Conservation (phyloP, 2,888 invertebrate species). For the Andrena camellia region DNA sequence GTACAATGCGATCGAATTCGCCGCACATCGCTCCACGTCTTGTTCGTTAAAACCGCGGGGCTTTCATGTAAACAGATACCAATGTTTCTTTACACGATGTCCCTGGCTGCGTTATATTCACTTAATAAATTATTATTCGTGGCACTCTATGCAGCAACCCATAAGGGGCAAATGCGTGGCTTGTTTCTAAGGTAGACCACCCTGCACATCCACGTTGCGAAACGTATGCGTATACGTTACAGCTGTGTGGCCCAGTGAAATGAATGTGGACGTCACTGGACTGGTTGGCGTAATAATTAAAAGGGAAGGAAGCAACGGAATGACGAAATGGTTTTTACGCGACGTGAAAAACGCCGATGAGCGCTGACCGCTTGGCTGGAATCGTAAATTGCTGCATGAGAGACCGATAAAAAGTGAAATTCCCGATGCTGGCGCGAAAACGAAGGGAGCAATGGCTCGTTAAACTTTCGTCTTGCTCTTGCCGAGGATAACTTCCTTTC, state of each 20-base stretch:
- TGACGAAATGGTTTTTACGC: constrained; percentile 1
- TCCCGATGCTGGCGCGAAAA: constrained; percentile 55
- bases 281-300: background rate
- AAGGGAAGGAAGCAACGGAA: background rate
- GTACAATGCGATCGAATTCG: too few species aligned
- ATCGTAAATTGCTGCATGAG: constrained; percentile 31
- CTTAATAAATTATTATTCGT: too few species aligned
- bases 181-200: too few species aligned
- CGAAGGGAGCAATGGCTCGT: constrained; percentile 63
- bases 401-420: constrained; percentile 50
- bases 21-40: too few species aligned
- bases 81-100: too few species aligned
- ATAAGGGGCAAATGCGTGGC: too few species aligned
- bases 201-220: too few species aligned
- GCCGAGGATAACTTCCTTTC: constrained; percentile 66
- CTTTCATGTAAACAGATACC: too few species aligned
- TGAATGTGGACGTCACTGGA: background rate
- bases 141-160: too few species aligned
- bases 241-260: background rate
- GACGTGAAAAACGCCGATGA: background rate
- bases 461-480: constrained; percentile 63
- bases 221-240: background rate
- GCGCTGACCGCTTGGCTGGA: background rate
- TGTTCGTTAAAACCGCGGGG: too few species aligned
- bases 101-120: too few species aligned